Evolutionary conservation across 2,888 invertebrate genomes (phyloP).

Genomic region (Griposia aprilina): DNA sequence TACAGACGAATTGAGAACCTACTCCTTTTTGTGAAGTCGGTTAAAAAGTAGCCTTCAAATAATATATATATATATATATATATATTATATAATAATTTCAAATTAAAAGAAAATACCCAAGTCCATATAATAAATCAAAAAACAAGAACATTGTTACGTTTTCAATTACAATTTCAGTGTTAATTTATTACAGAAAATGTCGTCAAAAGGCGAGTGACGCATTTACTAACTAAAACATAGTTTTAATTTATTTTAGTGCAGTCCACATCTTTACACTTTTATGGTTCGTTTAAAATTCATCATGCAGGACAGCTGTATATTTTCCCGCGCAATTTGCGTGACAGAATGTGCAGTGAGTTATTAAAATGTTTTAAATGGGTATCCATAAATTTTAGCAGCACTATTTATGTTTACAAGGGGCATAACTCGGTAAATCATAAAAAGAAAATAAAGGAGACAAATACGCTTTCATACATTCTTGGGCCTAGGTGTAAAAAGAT

Average conservation of each 20-base stretch:
- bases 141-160: background rate
- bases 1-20: no score
- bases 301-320: conserved; percentile 35
- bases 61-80: no score
- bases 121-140: background rate
- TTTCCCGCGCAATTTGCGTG: conserved; percentile 39
- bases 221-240: conserved; percentile 28
- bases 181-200: background rate
- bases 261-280: conserved; percentile 8
- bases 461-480: no score
- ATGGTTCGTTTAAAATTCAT: conserved; percentile 46
- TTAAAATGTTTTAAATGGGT: conserved; percentile 29
- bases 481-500: no score
- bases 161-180: background rate
- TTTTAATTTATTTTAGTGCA: conserved; percentile 36
- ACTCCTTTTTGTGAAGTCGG: no score
- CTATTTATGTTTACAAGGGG: background rate
- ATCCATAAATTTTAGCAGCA: conserved; percentile 12
- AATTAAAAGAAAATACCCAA: no score
- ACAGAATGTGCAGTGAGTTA: conserved; percentile 31
- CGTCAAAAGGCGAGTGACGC: background rate
- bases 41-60: no score
- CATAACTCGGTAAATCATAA: background rate
- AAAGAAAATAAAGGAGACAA: background rate
- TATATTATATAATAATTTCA: no score